phyloP scores from a whole-genome alignment of 2,113 vertebrate species.

The Variabilichromis moorii region DNA sequence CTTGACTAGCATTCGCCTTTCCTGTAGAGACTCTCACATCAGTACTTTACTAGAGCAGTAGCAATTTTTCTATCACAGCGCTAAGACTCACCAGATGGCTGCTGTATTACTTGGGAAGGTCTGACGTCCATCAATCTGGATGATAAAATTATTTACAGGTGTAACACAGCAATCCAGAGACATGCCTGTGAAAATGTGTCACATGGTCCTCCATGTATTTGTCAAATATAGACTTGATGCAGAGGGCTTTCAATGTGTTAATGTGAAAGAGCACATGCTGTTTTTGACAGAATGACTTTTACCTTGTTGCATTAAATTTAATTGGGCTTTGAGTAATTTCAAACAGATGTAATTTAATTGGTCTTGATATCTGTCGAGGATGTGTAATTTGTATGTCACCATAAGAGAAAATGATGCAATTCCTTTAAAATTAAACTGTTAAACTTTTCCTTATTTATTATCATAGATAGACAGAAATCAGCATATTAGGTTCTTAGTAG shows the following conservation, averaged over 20 bases:
- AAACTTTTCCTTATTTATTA: background rate
- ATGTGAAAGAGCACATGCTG: background rate
- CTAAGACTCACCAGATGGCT: constrained; percentile 14
- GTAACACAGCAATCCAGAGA: background rate
- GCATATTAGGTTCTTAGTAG: background rate
- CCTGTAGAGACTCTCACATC: constrained; percentile 16
- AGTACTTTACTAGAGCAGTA: background rate
- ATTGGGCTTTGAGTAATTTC: background rate
- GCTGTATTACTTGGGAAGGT: background rate
- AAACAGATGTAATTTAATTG: background rate
- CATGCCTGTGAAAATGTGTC: background rate
- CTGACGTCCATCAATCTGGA: background rate
- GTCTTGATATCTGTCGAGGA: background rate
- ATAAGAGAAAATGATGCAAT: background rate
- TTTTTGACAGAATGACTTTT: background rate
- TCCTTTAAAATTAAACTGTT: background rate
- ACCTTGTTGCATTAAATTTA: background rate
- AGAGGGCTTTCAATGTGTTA: background rate
- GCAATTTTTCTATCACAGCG: background rate
- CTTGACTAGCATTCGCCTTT: background rate
- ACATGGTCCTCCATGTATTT: background rate
- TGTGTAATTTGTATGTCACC: background rate
- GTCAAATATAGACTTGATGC: background rate
- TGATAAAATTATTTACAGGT: background rate
- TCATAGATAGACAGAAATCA: background rate